These are phyloP conservation scores for Prunella fulvescens DNA, from an alignment of 2,113 vertebrate genomes.

Conservation along the genomic window DNA sequence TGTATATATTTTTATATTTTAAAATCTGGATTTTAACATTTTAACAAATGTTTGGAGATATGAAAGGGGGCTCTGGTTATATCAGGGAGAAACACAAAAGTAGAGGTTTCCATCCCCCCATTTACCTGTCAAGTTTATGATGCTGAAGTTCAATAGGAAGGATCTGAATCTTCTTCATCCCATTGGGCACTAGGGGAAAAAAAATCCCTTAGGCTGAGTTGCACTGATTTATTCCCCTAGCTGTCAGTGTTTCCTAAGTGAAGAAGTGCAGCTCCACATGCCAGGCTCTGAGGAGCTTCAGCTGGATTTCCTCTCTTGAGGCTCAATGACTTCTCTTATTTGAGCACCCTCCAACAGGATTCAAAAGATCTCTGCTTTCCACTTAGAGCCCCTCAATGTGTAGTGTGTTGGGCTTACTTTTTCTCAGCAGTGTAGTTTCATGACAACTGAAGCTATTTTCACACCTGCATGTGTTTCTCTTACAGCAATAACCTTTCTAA, in stretches of 20 bases:
- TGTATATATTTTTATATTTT: neutral
- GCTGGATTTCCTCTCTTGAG: neutral
- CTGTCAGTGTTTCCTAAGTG: neutral
- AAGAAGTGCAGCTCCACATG: neutral
- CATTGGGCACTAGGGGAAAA: neutral
- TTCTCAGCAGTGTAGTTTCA: neutral
- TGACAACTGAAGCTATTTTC: neutral
- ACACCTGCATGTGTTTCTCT: neutral
- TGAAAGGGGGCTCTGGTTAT: neutral
- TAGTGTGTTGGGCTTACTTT: neutral
- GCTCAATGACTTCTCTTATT: neutral
- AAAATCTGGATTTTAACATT: neutral
- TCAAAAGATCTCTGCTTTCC: neutral
- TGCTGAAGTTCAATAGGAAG: neutral
- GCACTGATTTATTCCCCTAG: neutral
- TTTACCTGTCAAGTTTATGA: neutral
- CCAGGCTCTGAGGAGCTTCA: neutral
- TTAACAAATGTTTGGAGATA: neutral
- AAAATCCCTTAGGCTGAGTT: neutral
- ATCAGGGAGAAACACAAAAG: neutral
- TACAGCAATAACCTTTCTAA: neutral
- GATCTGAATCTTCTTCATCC: neutral
- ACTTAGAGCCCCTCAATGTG: neutral
- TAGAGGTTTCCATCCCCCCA: neutral
- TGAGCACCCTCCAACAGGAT: neutral